Conservation (phyloP, 2,888 invertebrate species). For the Amaurobius ferox region DNA sequence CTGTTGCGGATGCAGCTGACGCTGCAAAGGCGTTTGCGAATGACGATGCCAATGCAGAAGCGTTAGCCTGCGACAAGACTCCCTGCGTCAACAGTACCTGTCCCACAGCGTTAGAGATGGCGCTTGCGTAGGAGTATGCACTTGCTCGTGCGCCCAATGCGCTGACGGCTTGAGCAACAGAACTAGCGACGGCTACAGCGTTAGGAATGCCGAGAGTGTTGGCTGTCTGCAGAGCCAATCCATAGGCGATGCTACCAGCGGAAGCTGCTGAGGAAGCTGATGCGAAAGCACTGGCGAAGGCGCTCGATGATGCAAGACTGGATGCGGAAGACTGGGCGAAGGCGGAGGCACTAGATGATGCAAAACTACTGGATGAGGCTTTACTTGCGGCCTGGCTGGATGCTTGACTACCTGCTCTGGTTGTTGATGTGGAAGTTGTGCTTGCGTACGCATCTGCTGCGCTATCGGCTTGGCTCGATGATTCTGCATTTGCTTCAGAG, state of each 20-base stretch:
- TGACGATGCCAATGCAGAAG: not conserved
- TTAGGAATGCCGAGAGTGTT: not conserved
- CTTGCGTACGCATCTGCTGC: not conserved
- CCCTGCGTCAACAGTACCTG: not conserved
- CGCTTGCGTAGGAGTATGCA: not conserved
- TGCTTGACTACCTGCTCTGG: not conserved
- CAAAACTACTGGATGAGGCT: not conserved
- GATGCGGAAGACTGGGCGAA: constrained; percentile 2
- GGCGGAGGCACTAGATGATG: not conserved
- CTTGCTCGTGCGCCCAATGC: not conserved
- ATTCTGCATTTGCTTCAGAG: not conserved
- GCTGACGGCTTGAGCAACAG: not conserved
- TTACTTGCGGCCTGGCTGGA: not conserved
- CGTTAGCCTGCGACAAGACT: not conserved
- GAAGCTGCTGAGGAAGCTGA: constrained; percentile 13
- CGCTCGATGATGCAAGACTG: constrained; percentile 5
- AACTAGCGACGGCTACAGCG: constrained; percentile 3
- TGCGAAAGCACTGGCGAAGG: constrained; percentile 23
- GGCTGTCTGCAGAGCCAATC: not conserved
- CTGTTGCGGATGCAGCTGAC: not conserved
- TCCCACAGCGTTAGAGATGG: constrained; percentile 1
- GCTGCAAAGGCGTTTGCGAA: constrained; percentile 1
- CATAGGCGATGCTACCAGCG: constrained; percentile 6
- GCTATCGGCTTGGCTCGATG: not conserved
- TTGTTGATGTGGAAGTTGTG: not conserved